Base-by-base conservation (phyloP, 2,888 invertebrate genomes). In the Lasioglossum figueresi region DNA sequence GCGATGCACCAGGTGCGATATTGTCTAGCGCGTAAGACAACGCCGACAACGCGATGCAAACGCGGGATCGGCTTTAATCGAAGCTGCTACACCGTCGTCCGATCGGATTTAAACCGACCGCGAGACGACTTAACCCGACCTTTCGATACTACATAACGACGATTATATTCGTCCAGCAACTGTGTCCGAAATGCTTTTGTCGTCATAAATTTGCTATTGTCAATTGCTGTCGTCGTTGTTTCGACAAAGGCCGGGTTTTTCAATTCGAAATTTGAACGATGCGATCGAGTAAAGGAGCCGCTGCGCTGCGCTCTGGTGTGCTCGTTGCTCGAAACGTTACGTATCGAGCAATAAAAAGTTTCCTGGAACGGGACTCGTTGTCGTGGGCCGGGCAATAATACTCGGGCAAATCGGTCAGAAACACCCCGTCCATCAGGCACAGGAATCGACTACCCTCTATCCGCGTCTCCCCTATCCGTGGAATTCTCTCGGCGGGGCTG, bases 1-100 rank as follows among this genome's bases (percentile, higher is more conserved):
- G 88, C 85, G 68, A 76, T 76, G 83, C 78, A 76, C 79, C 90
- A 88, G 89, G 88, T 90, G 89, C 90, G 88, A 90, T 88, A 89
- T 89, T 89, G 83, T 83, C 48, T 48, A 56, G 56, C 82, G n/a
- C 78, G 73, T 34, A n/a, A 37, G 23, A 80, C 72, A 82, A 88
- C 80, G 85, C 86, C 66, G 83, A 76, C 70, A 12, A 14, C 80
- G 72, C 70, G 72, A 34, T 40, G 63, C 74, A 79, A 84, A 89
- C 79, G 14, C 37, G n/a, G 74, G 76, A 85, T 84, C 79, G 82
- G 80, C 85, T 89, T 78, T 87, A 84, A 89, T 87, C 72, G 81
- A 80, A 40, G 56, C 63, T 19, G 56, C 63, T 19, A 8, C 43
- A 40, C 27, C 31, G 63, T 66, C 66, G n/a, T n/a, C n/a, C 43